Conservation (phyloP, 2,113 vertebrate species). For the Notiomystis cincta region DNA sequence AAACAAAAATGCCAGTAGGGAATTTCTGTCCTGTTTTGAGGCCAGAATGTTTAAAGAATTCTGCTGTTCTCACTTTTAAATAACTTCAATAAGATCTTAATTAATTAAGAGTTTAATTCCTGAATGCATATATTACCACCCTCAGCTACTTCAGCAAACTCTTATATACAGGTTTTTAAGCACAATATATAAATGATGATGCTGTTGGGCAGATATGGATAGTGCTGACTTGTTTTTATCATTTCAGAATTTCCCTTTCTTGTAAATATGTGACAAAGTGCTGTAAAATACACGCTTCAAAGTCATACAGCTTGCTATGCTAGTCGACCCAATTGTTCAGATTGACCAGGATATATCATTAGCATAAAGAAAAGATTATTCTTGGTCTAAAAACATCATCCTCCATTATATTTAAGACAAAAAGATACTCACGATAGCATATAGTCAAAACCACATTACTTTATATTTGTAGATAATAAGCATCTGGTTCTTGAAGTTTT, state of each 20-base stretch:
- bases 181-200: neutral
- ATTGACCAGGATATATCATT: neutral
- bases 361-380: neutral
- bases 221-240: neutral
- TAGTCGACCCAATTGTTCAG: neutral
- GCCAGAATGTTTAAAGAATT: neutral
- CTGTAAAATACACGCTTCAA: neutral
- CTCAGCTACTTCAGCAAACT: neutral
- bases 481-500: neutral
- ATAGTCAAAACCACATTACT: neutral
- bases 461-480: neutral
- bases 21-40: constrained; percentile 1
- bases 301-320: neutral
- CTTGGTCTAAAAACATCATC: neutral
- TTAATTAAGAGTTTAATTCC: neutral
- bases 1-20: neutral
- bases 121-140: neutral
- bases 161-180: neutral
- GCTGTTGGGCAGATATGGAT: neutral
- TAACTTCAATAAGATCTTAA: neutral
- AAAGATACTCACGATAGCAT: neutral
- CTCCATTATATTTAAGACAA: neutral
- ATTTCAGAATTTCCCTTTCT: neutral
- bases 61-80: neutral
- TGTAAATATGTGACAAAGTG: neutral